These are phyloP conservation scores for Istiophorus platypterus DNA, from an alignment of 2,113 vertebrate genomes.

Conservation along the genomic window DNA sequence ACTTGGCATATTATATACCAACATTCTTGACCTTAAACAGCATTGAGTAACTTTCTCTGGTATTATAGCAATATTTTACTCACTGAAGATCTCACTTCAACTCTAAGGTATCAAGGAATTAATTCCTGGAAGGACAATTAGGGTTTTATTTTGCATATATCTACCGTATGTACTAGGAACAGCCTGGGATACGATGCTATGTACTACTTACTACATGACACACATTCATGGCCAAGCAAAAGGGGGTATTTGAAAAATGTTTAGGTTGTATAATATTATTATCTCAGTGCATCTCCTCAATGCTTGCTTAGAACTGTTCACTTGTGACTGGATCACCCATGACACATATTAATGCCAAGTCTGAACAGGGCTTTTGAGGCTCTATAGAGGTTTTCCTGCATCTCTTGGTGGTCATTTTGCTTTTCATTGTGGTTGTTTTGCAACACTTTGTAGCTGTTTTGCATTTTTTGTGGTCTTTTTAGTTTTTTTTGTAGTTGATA, in stretches of 20 bases:
- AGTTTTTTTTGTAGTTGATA: neutral
- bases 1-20: neutral
- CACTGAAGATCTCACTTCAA: slow-evolving; percentile 14
- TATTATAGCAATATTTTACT: slow-evolving; percentile 35
- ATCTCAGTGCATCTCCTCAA: too few relatives aligned
- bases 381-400: too few relatives aligned
- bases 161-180: slow-evolving; percentile 26
- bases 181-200: slow-evolving; percentile 13
- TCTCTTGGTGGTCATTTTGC: neutral
- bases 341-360: too few relatives aligned
- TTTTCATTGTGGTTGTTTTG: neutral
- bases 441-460: neutral
- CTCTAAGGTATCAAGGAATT: neutral
- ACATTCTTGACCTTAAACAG: slow-evolving; percentile 45
- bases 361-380: too few relatives aligned
- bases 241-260: too few relatives aligned
- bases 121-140: slow-evolving; percentile 57
- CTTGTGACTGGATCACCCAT: too few relatives aligned
- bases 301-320: too few relatives aligned
- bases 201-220: slow-evolving; percentile 65
- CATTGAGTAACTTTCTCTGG: neutral
- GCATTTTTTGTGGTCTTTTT: neutral
- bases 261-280: too few relatives aligned
- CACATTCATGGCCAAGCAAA: slow-evolving; percentile 35
- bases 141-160: slow-evolving; percentile 65